Conservation (phyloP, 2,888 invertebrate species). For the Cheilosia vulpina region DNA sequence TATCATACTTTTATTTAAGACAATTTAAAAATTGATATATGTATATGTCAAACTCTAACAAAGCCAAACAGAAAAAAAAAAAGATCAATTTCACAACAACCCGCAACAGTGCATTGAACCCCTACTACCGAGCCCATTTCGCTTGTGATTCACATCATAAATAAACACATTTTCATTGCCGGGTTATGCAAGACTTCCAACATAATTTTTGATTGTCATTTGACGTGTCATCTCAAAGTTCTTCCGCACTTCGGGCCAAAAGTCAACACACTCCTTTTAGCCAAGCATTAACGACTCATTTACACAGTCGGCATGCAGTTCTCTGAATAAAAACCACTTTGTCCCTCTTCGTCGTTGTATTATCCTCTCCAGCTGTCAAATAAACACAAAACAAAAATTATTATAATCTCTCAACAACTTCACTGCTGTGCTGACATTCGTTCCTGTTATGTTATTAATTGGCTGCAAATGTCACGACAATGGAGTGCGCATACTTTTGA, state of each 20-base stretch:
- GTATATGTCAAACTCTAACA: no score
- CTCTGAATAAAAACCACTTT: conserved; percentile 41
- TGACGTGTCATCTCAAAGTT: conserved; percentile 45
- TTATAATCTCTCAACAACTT: background rate
- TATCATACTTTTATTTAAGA: no score
- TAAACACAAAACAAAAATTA: conserved; percentile 5
- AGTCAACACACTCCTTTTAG: background rate
- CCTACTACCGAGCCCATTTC: background rate
- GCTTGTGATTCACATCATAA: conserved; percentile 1
- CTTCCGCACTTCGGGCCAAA: conserved; percentile 29
- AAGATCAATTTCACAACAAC: conserved; percentile 35
- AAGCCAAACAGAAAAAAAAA: background rate
- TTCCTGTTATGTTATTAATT: conserved; percentile 64
- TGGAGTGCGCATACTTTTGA: conserved; percentile 6
- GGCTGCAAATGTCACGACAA: conserved; percentile 66
- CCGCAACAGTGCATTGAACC: conserved; percentile 40
- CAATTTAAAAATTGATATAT: no score
- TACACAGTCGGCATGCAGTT: conserved; percentile 17
- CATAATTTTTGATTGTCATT: conserved; percentile 40
- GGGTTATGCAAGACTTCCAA: conserved; percentile 41
- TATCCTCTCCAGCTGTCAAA: conserved; percentile 56
- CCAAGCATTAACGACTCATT: conserved; percentile 29
- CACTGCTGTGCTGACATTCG: conserved; percentile 26
- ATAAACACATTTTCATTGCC: background rate
- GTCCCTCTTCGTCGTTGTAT: conserved; percentile 31